Conservation (phyloP, 2,888 invertebrate genomes). For the Dicyrtoma fusca region DNA sequence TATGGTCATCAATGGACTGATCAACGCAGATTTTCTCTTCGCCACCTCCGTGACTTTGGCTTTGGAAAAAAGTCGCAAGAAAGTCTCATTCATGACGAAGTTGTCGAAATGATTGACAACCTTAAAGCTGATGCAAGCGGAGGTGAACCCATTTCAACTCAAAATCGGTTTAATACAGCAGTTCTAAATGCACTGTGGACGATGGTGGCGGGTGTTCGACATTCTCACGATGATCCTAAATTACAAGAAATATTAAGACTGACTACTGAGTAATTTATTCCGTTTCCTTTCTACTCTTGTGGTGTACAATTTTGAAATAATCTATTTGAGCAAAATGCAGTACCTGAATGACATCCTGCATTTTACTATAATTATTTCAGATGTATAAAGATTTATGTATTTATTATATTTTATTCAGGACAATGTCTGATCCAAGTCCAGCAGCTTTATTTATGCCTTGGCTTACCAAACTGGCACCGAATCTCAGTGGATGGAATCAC, state of each 20-base stretch:
- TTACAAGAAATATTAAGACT: not conserved
- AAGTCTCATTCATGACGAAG: constrained; percentile 10
- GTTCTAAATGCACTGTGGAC: constrained; percentile 1
- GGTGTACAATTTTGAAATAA: not conserved
- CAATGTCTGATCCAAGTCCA: not conserved
- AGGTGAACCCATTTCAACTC: not conserved
- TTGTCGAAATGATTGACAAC: not conserved
- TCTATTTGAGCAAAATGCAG: not conserved
- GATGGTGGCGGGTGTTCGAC: not conserved
- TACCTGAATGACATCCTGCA: too few relatives aligned
- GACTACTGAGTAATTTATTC: not conserved
- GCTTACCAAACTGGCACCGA: constrained; percentile 42
- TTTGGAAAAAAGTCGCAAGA: not conserved
- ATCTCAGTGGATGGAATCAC: constrained; percentile 41
- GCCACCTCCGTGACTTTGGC: not conserved
- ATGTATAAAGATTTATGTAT: too few relatives aligned
- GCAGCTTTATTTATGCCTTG: constrained; percentile 44
- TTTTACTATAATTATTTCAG: too few relatives aligned
- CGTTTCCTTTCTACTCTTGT: not conserved
- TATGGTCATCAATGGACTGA: constrained; percentile 11
- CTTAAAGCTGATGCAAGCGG: not conserved
- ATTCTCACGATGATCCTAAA: not conserved
- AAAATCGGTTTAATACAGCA: constrained; percentile 1
- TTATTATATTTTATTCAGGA: not conserved
- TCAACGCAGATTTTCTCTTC: not conserved